phyloP scores from a whole-genome alignment of 2,888 invertebrate species.

The Erebia palarica region DNA sequence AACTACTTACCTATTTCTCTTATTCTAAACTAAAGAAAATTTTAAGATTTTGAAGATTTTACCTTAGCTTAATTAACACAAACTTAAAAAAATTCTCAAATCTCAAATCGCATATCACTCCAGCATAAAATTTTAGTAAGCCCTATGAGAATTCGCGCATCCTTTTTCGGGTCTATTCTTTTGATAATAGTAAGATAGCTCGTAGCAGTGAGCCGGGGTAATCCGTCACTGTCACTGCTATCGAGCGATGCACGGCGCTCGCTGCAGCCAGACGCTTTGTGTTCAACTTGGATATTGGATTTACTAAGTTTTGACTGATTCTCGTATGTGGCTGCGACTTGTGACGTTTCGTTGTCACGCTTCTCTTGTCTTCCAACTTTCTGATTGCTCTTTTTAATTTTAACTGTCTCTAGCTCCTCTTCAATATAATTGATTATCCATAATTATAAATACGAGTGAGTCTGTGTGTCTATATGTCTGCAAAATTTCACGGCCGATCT shows the following conservation, averaged over 20 bases:
- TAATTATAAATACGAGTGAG: too few relatives aligned
- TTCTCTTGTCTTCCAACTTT: conserved; percentile 17
- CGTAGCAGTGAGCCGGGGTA: conserved; percentile 53
- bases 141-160: conserved; percentile 33
- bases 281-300: conserved; percentile 77
- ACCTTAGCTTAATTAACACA: background rate
- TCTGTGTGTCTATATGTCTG: too few relatives aligned
- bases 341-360: conserved; percentile 12
- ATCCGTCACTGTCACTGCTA: conserved; percentile 77
- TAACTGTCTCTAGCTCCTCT: background rate
- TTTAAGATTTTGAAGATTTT: too few relatives aligned
- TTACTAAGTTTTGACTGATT: conserved; percentile 75
- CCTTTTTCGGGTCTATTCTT: conserved; percentile 41
- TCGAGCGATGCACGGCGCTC: conserved; percentile 72
- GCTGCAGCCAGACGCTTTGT: conserved; percentile 56
- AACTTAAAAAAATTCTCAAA: background rate
- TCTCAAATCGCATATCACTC: too few relatives aligned
- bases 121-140: conserved; percentile 3
- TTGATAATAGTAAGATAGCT: conserved; percentile 45
- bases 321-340: conserved; percentile 37
- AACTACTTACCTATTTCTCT: too few relatives aligned
- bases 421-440: too few relatives aligned
- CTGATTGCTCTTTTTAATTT: conserved; percentile 2
- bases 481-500: too few relatives aligned
- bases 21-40: too few relatives aligned